Base-by-base conservation (phyloP, 2,888 invertebrate species). In the Actias luna region DNA sequence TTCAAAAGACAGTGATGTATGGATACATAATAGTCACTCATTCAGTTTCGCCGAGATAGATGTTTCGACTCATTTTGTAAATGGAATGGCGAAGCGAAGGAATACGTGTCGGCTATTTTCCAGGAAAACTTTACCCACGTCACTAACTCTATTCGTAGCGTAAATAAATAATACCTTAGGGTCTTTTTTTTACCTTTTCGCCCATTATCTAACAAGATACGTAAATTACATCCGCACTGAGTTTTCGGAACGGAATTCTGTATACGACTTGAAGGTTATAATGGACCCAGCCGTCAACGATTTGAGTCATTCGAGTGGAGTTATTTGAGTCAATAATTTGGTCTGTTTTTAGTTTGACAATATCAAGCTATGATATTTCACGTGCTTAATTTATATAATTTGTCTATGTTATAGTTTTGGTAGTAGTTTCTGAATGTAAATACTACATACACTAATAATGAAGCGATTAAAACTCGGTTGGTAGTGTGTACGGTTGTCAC, bases 81-180 rank as follows among this genome's bases (percentile, higher is more conserved):
- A 59, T 59, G 36, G 36, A 25, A 25, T 36, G 22, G 59, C 29
- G 55, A 55, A n/a, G 33, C 22, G n/a, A 59, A 39, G 36, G 59
- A n/a, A 14, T 58, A 31, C 29, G 55, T 55, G 55, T 55, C 29
- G 55, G 55, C 55, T 55, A 29, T 55, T 29, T 16, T 55, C 55
- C 55, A 55, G 55, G 46, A 55, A 55, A 55, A 55, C 55, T n/a
- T 27, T 55, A 55, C 55, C 55, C 55, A 29, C 29, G 55, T 55
- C 55, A 29, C 29, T 55, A n/a, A 29, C 55, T 29, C 14, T 55
- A 29, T n/a, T 55, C 55, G 16, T 55, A 55, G 29, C 55, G 55
- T 55, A 55, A 55, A 55, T 55, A 55, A 55, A 29, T 27, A 55
- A 55, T 55, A 55, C 55, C 55, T 55, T 29, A 16, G 55, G 55